Evolutionary conservation across 1,140 invertebrate genomes (phyloP).

Genomic region (Theocolax elegans): DNA sequence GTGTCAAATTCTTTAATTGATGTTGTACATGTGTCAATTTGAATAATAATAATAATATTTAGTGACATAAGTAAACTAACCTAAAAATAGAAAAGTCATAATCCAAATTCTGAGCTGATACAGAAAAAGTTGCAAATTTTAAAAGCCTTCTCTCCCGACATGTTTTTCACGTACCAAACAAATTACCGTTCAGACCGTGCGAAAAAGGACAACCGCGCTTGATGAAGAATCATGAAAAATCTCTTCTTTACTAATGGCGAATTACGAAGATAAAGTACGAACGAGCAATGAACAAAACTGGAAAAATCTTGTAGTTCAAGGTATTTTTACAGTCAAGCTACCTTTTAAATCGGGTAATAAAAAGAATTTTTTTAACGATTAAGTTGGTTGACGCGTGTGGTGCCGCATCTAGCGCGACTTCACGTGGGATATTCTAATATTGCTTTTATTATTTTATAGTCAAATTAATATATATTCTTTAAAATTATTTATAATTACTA

Average conservation of each 20-base stretch:
- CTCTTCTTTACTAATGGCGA: conserved; percentile 18
- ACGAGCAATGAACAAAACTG: not conserved
- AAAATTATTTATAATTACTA: too few relatives aligned
- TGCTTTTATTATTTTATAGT: too few relatives aligned
- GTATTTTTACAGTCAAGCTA: conserved; percentile 49
- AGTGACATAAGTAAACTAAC: too few relatives aligned
- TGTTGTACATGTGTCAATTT: too few relatives aligned
- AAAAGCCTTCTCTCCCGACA: not conserved
- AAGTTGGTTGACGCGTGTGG: too few relatives aligned
- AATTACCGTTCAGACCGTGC: not conserved
- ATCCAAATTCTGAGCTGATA: conserved; percentile 2
- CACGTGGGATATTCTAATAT: too few relatives aligned
- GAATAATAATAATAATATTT: too few relatives aligned
- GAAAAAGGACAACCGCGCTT: not conserved
- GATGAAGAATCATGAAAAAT: conserved; percentile 39
- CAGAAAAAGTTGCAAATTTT: conserved; percentile 1
- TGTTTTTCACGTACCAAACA: not conserved
- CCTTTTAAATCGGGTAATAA: conserved; percentile 55
- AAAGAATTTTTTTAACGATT: conserved; percentile 48
- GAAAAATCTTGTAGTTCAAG: too few relatives aligned
- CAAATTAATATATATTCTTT: too few relatives aligned
- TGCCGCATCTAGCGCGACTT: too few relatives aligned
- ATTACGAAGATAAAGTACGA: conserved; percentile 27
- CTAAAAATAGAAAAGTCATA: too few relatives aligned
- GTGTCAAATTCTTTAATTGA: too few relatives aligned